Evolutionary conservation across 1,140 invertebrate genomes (phyloP), one percentile per base, ranked within the genome.

Genomic region (Drosophila ohnishii): DNA sequence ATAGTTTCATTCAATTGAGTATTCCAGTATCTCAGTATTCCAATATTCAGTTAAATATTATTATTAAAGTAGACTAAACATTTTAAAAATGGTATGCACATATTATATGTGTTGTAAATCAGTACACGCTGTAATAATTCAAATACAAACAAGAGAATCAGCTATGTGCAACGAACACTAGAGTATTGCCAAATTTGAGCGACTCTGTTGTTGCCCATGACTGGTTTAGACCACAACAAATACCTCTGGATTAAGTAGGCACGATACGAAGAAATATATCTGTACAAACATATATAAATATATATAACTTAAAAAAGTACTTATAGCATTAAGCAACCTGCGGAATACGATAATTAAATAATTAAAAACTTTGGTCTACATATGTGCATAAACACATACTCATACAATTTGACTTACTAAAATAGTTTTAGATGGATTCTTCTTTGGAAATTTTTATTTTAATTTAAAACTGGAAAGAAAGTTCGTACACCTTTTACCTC

Each of bases 151-250:
- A 35, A 35, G 11, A 32, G 32, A 35, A 53, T 53, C 50, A 53
- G 34, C 19, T 22, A 6, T 14, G 50, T 53, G 50, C 32, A 53
- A 53, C 50, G 32, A 16, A 35, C 32, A 22, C 50, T 53, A 35
- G 16, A 9, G 50, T 35, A 22, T 53, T 53, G 50, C 50, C 32
- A 53, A 53, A 53, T 53, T 53, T 14, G 11, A 53, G 50, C 32
- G 11, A 53, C 50, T 53, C 50, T 53, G 32, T 53, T 53, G 50
- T 53, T 53, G 50, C 50, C 50, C 50, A 53, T 35, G 50, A 22
- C 32, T 53, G 32, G 50, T 14, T 53, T 53, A 35, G 50, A 35
- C 50, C 50, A 53, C 11, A 22, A 19, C 16, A 53, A 53, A 53
- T 53, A 9, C 50, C 50, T 53, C 16, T 53, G 50, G 50, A 35